phyloP scores from a whole-genome alignment of 1,140 invertebrate genomes.

The Pomacea maculata region DNA sequence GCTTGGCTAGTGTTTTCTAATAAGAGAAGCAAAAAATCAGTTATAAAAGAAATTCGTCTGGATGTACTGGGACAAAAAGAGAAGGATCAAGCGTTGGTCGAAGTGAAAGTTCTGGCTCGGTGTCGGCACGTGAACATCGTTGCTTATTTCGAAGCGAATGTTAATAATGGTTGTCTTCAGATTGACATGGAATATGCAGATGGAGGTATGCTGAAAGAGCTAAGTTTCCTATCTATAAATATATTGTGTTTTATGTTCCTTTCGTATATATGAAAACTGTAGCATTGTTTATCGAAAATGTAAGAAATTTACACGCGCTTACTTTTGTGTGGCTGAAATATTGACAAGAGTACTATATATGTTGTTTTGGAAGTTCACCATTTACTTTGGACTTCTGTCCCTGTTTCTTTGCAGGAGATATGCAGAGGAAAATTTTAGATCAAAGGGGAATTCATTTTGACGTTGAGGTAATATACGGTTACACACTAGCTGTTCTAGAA shows the following conservation, averaged over 20 bases:
- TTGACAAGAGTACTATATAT: not conserved
- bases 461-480: constrained; percentile 42
- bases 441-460: constrained; percentile 63
- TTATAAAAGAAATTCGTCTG: constrained; percentile 73
- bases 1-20: constrained; percentile 71
- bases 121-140: constrained; percentile 69
- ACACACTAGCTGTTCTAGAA: too few species aligned
- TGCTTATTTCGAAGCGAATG: constrained; percentile 66
- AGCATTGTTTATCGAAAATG: not conserved
- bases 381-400: constrained; percentile 4
- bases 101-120: constrained; percentile 65
- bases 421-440: constrained; percentile 59
- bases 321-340: not conserved
- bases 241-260: not conserved
- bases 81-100: constrained; percentile 65
- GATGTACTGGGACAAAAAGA: constrained; percentile 67
- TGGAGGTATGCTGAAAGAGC: constrained; percentile 60
- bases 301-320: too few species aligned
- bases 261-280: not conserved
- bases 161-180: constrained; percentile 61
- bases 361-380: not conserved
- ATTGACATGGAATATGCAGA: constrained; percentile 71
- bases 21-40: constrained; percentile 66
- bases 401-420: constrained; percentile 43
- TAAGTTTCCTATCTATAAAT: not conserved